Evolutionary conservation across 2,113 vertebrate genomes (phyloP).

Genomic region (Hippopotamus amphibius): DNA sequence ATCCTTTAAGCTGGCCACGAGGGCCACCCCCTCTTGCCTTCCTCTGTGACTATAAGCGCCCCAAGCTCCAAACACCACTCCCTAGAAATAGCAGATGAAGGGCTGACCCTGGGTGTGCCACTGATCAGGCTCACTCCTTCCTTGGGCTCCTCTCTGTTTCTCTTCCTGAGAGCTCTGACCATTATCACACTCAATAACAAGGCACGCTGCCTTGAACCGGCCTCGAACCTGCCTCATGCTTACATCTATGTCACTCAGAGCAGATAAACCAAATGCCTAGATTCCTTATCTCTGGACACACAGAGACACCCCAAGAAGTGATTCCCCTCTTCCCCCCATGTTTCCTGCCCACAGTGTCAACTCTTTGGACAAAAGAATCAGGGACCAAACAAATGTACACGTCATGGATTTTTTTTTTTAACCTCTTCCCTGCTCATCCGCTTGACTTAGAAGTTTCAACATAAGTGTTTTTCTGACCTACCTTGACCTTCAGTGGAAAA

Average conservation of each 20-base stretch:
- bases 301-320: neutral
- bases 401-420: neutral
- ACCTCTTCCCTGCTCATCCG: neutral
- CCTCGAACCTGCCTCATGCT: neutral
- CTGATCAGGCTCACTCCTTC: neutral
- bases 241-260: neutral
- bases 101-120: neutral
- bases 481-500: constrained; percentile 11
- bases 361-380: neutral
- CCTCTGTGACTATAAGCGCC: neutral
- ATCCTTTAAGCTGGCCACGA: neutral
- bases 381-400: neutral
- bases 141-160: neutral
- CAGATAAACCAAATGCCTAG: neutral
- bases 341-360: neutral
- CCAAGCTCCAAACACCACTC: neutral
- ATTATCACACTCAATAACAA: neutral
- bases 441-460: neutral
- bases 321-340: neutral
- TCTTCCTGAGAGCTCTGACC: neutral
- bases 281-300: neutral
- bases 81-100: neutral
- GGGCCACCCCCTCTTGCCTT: neutral
- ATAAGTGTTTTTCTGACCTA: neutral
- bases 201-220: neutral